Percentiles rank a stretch among this genome's conserved stretches.
Conservation (phyloP, 1,140 invertebrate species). For the Drosophila nannoptera region DNA sequence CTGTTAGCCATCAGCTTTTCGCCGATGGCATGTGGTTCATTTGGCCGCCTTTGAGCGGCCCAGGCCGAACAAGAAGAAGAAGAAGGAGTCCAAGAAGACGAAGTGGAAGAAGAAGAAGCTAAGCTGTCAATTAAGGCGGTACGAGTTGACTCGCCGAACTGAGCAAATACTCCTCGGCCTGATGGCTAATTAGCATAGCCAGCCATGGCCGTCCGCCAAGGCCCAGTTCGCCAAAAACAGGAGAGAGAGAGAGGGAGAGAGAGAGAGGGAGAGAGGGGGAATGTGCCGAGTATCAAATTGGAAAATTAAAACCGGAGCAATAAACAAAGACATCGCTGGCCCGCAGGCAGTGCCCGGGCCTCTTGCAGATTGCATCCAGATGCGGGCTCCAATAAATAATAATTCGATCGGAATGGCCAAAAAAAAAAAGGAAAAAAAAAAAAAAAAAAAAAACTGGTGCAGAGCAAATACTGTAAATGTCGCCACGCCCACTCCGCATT, state of each 20-base stretch:
- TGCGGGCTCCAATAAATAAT: slow-evolving; percentile 69
- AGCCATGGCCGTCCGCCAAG: slow-evolving; percentile 4
- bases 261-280: too few relatives aligned
- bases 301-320: slow-evolving; percentile 51
- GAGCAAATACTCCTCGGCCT: slow-evolving; percentile 10
- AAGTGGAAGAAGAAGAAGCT: not conserved
- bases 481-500: too few relatives aligned
- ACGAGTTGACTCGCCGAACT: slow-evolving; percentile 15
- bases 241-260: too few relatives aligned
- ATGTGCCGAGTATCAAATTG: too few relatives aligned
- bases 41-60: slow-evolving; percentile 17
- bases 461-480: slow-evolving; percentile 33
- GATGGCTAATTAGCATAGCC: slow-evolving; percentile 42
- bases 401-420: slow-evolving; percentile 55
- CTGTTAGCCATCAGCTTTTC: slow-evolving; percentile 43
- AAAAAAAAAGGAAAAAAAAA: too few relatives aligned
- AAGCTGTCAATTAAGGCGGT: slow-evolving; percentile 44
- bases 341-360: slow-evolving; percentile 37
- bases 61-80: not conserved
- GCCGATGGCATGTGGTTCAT: slow-evolving; percentile 29
- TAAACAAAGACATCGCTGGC: slow-evolving; percentile 74
- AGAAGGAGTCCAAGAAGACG: too few relatives aligned
- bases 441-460: slow-evolving; percentile 41
- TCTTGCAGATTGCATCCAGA: slow-evolving; percentile 45
- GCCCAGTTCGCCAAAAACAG: too few relatives aligned